Evolutionary conservation across 2,797 vertebrate genomes (phyloP).

Genomic region (Micrastur ruficollis): DNA sequence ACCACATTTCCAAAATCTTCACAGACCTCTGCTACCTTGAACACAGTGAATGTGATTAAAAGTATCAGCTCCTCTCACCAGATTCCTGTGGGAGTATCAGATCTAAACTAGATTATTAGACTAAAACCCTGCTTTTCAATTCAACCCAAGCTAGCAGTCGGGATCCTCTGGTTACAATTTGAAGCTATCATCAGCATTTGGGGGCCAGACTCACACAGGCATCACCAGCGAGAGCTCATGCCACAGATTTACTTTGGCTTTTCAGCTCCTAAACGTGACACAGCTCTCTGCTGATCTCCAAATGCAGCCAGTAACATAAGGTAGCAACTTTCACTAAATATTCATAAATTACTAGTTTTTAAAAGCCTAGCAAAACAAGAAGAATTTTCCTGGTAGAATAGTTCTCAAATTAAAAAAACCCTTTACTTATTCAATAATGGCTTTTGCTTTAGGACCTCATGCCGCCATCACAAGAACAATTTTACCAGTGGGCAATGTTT

Average conservation of each 20-base stretch:
- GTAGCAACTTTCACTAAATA: not conserved
- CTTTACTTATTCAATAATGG: not conserved
- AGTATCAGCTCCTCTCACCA: not conserved
- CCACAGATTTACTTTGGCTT: not conserved
- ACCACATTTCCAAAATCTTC: not conserved
- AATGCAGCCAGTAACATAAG: not conserved
- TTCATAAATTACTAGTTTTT: not conserved
- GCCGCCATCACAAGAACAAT: not conserved
- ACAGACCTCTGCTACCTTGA: not conserved
- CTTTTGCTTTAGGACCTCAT: not conserved
- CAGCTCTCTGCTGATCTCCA: not conserved
- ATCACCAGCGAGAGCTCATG: not conserved
- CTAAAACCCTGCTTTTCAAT: conserved; percentile 3
- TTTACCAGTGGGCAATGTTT: conserved; percentile 20
- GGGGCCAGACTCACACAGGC: not conserved
- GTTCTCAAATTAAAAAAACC: not conserved
- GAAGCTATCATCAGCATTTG: not conserved
- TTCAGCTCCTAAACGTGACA: not conserved
- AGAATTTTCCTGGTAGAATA: not conserved
- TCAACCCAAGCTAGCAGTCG: not conserved
- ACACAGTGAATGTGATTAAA: not conserved
- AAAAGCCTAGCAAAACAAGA: not conserved
- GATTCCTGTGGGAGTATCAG: conserved; percentile 24
- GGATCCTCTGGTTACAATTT: not conserved
- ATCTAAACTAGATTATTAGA: conserved; percentile 45